Conservation (phyloP, 1,140 invertebrate genomes). For the Lerema accius region DNA sequence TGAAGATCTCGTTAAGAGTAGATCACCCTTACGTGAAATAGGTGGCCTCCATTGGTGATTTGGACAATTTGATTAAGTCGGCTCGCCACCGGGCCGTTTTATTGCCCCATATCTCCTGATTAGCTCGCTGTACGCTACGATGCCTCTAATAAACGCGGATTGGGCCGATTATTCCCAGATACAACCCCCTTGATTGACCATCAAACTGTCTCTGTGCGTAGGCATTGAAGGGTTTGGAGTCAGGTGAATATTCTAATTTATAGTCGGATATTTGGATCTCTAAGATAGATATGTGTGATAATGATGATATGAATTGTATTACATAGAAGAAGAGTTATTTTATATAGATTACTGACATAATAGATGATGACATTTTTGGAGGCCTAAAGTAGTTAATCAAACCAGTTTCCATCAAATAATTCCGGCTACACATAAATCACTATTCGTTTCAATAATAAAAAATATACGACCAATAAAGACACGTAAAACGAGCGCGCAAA, state of each 20-base stretch:
- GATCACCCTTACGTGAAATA: conserved; percentile 35
- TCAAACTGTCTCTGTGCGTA: conserved; percentile 18
- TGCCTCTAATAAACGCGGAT: conserved; percentile 49
- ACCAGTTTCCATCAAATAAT: background rate
- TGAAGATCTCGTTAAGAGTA: conserved; percentile 12
- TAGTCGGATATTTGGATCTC: too few species aligned
- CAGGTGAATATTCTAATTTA: background rate
- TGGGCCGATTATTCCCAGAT: conserved; percentile 38
- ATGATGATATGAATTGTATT: too few species aligned
- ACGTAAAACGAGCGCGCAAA: conserved; percentile 24
- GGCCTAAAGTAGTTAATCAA: background rate
- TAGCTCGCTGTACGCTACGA: conserved; percentile 46
- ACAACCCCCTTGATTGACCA: conserved; percentile 33
- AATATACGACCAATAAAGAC: conserved; percentile 28
- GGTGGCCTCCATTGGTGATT: conserved; percentile 55
- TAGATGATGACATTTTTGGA: background rate
- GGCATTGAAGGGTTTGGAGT: background rate
- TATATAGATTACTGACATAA: too few species aligned
- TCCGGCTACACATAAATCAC: conserved; percentile 18
- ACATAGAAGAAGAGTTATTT: too few species aligned
- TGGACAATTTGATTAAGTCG: conserved; percentile 74
- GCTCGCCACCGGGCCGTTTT: conserved; percentile 62
- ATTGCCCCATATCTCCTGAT: conserved; percentile 79
- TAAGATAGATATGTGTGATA: too few species aligned
- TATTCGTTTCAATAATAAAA: conserved; percentile 30